These are phyloP conservation scores for Erpetoichthys calabaricus DNA, from an alignment of 2,797 vertebrate species.

Conservation along the genomic window DNA sequence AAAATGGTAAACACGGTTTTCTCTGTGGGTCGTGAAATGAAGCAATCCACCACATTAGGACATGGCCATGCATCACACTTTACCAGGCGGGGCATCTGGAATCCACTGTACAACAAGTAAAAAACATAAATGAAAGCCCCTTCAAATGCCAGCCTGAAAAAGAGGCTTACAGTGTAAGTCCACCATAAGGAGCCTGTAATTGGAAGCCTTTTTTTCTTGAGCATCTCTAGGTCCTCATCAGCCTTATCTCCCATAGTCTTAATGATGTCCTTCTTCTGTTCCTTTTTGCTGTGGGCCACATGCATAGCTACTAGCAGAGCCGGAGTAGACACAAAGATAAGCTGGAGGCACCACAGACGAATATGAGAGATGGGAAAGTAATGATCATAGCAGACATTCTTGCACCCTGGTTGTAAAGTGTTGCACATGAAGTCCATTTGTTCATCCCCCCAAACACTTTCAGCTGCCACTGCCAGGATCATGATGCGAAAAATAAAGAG, in stretches of 20 bases:
- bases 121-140: slow-evolving; percentile 48
- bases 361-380: slow-evolving; percentile 56
- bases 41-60: slow-evolving; percentile 53
- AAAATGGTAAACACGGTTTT: slow-evolving; percentile 54
- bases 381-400: slow-evolving; percentile 56
- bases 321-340: slow-evolving; percentile 47
- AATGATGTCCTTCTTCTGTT: slow-evolving; percentile 31
- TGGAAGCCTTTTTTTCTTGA: slow-evolving; percentile 32
- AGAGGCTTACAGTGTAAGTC: slow-evolving; percentile 45
- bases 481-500: slow-evolving; percentile 51
- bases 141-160: slow-evolving; percentile 45
- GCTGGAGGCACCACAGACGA: slow-evolving; percentile 54
- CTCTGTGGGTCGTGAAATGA: slow-evolving; percentile 50
- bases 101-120: slow-evolving; percentile 44
- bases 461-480: slow-evolving; percentile 48
- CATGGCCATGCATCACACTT: slow-evolving; percentile 51
- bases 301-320: slow-evolving; percentile 44
- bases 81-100: slow-evolving; percentile 44
- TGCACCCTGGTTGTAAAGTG: slow-evolving; percentile 50
- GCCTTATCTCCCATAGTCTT: slow-evolving; percentile 18
- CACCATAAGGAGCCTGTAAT: slow-evolving; percentile 45
- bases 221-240: slow-evolving; percentile 31
- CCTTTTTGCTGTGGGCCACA: slow-evolving; percentile 37
- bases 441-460: slow-evolving; percentile 56
- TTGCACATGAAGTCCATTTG: slow-evolving; percentile 55